Evolutionary conservation across 2,888 invertebrate species (phyloP).

Genomic region (Pristionchus arcanus): DNA sequence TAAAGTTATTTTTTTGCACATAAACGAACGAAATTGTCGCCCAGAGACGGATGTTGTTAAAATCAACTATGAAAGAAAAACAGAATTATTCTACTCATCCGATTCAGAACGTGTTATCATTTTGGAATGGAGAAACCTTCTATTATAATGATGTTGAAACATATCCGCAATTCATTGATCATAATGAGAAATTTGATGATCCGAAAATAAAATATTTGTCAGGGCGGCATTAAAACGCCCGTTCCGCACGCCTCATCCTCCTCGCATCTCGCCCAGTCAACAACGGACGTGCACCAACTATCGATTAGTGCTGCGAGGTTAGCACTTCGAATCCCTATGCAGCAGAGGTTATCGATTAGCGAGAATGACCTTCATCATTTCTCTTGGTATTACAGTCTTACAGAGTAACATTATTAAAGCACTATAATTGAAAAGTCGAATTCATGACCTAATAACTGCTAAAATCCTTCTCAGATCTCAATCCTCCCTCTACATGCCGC

Average conservation of each 20-base stretch:
- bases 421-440: too few species aligned
- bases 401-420: too few species aligned
- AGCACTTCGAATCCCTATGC: background rate
- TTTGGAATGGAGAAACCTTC: background rate
- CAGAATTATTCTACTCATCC: too few species aligned
- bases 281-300: constrained; percentile 19
- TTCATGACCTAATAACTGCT: background rate
- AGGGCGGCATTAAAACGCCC: constrained; percentile 51
- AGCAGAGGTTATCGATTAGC: background rate
- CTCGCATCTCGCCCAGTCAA: constrained; percentile 53
- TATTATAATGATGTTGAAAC: background rate
- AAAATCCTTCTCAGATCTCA: background rate
- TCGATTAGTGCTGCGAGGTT: constrained; percentile 15
- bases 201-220: background rate
- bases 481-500: background rate
- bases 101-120: too few species aligned
- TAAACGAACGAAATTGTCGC: too few species aligned
- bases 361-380: background rate
- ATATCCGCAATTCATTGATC: background rate
- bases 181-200: background rate
- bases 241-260: constrained; percentile 42
- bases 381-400: too few species aligned
- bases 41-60: too few species aligned
- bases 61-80: too few species aligned
- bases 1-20: too few species aligned